Conservation (phyloP, 2,113 vertebrate genomes). For the Sapayoa aenigma region DNA sequence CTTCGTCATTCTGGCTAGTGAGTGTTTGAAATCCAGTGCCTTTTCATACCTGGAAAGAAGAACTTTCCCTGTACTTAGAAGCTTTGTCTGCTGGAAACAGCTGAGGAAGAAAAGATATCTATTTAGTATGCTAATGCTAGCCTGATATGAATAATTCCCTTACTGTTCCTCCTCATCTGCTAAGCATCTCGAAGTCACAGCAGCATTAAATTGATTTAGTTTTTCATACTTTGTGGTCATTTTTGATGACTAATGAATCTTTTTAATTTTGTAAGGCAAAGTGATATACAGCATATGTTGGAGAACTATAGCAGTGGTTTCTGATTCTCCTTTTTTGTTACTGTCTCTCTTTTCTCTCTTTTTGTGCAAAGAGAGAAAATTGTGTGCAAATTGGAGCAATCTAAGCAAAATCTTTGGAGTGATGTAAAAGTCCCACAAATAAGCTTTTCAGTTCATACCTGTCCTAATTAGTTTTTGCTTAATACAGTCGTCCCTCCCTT, state of each 20-base stretch:
- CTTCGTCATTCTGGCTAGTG: background rate
- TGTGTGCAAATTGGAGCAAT: background rate
- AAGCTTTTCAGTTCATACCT: background rate
- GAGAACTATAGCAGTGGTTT: background rate
- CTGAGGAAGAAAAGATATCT: background rate
- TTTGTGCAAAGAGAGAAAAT: too few species aligned
- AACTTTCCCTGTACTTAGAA: background rate
- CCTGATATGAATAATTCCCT: background rate
- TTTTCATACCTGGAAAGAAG: background rate
- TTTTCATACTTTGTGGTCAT: background rate
- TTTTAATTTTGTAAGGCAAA: background rate
- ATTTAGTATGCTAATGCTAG: background rate
- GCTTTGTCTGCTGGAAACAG: background rate
- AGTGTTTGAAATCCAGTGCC: background rate
- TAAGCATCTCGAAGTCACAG: background rate
- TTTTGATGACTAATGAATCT: background rate
- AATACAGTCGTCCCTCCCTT: too few species aligned
- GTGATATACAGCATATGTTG: background rate
- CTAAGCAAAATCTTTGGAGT: background rate
- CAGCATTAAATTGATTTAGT: background rate
- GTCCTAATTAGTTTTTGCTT: background rate
- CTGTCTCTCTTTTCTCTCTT: background rate
- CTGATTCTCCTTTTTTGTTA: background rate
- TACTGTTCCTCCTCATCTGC: background rate
- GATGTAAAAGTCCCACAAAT: background rate